Base-by-base conservation (phyloP, 35 echinoderm and acorn worm genomes). In the Lytechinus variegatus region DNA sequence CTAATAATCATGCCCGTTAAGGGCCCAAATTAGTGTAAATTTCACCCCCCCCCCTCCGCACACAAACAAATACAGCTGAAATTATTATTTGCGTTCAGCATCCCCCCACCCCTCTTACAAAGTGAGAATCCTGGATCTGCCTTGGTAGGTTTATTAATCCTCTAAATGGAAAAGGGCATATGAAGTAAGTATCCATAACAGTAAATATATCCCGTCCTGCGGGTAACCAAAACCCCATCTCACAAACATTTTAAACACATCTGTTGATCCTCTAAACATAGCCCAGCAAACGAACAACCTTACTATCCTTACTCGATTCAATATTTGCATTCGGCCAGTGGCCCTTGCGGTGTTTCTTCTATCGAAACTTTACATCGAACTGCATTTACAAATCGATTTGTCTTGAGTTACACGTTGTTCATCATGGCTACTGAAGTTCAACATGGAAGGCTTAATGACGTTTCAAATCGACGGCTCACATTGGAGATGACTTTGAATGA, bases 311-410 rank as follows among this genome's bases (percentile, higher is more conserved):
- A 24, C 66, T 79, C 1, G 9, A 79, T 24, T 79, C 66, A 16
- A 21, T 24, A 24, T 6, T 8, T 79, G 66, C 66, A 79, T 16
- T 2, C 14, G 66, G 66, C 66, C 66, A 6, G 4, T 79, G 66
- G 21, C 14, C 66, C 66, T 21, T 16, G 66, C 66, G 66, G 66
- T 12, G 33, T 90, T 90, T 10, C 88, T 90, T 90, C 28, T 90
- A 90, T 33, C 2, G 33, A 90, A 90, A 90, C 28, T 44, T 21
- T 44, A 44, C 29, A 90, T 90, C 52, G 88, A 90, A 54, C 88
- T 33, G 88, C 88, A 90, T 90, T 90, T 33, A 90, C 88, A 90
- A 44, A 90, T 90, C 88, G 88, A 90, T 90, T 54, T 10, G 52
- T 44, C 88, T 90, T n/a, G 28, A 90, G 88, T 90, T 90, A 90